phyloP scores from a whole-genome alignment of 2,888 invertebrate species.

The Parnassius apollo region DNA sequence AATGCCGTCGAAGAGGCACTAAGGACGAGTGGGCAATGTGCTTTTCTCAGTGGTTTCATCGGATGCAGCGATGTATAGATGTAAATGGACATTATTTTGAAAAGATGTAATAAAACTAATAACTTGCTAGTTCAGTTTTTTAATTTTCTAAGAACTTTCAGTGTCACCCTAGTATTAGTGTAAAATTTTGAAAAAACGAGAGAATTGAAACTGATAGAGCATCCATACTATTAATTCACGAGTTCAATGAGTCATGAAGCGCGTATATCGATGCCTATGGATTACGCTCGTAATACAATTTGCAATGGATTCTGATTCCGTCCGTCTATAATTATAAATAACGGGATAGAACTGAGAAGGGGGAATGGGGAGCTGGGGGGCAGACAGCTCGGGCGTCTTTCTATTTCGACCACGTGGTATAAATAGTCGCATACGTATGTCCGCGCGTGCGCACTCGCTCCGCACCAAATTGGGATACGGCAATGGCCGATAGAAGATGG shows the following conservation, averaged over 20 bases:
- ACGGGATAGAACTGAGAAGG: slow-evolving; percentile 46
- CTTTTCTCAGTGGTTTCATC: too few relatives aligned
- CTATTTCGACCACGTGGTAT: slow-evolving; percentile 64
- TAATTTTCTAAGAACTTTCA: too few relatives aligned
- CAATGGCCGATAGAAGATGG: slow-evolving; percentile 35
- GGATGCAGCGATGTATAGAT: too few relatives aligned
- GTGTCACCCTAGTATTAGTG: too few relatives aligned
- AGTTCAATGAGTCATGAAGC: slow-evolving; percentile 46
- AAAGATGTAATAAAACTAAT: too few relatives aligned
- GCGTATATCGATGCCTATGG: slow-evolving; percentile 42
- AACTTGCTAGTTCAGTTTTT: too few relatives aligned
- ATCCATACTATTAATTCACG: slow-evolving; percentile 36
- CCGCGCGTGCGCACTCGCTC: slow-evolving; percentile 52
- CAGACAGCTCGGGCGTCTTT: slow-evolving; percentile 34
- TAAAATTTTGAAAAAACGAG: neutral
- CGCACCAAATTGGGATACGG: slow-evolving; percentile 74
- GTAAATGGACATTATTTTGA: too few relatives aligned
- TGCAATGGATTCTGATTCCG: slow-evolving; percentile 71
- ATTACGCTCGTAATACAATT: slow-evolving; percentile 43
- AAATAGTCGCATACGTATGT: slow-evolving; percentile 71
- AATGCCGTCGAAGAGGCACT: too few relatives aligned
- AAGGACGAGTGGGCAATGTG: too few relatives aligned
- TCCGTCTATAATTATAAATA: slow-evolving; percentile 66
- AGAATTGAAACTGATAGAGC: neutral
- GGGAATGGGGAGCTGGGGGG: slow-evolving; percentile 30